A percentile compares a stretch with the other conserved stretches of the same genome.
These are phyloP conservation scores for Helogale parvula DNA, from an alignment of 2,113 vertebrate genomes.

Conservation along the genomic window DNA sequence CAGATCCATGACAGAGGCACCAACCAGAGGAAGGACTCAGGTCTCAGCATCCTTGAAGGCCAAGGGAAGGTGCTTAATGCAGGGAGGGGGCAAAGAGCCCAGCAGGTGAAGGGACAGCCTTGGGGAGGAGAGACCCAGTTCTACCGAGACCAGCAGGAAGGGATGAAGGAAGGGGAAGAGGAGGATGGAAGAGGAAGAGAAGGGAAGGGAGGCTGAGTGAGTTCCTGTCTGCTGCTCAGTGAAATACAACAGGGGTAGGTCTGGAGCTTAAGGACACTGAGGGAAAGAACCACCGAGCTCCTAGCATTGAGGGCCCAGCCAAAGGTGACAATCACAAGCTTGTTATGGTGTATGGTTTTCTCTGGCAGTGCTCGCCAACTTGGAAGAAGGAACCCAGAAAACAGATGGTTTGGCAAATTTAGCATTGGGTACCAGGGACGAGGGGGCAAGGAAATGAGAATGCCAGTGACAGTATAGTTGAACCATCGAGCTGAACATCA, in stretches of 20 bases:
- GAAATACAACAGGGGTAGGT: background rate
- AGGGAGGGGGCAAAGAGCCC: background rate
- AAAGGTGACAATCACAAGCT: background rate
- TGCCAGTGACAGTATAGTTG: background rate
- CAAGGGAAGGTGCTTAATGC: background rate
- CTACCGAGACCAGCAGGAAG: background rate
- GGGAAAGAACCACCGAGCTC: background rate
- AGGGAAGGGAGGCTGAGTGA: background rate
- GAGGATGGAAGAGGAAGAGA: background rate
- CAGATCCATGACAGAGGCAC: background rate
- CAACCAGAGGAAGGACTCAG: background rate
- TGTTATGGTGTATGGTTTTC: background rate
- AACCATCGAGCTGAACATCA: background rate
- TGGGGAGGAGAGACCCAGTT: background rate
- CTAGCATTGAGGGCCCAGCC: background rate
- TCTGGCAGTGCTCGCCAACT: background rate
- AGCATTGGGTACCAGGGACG: background rate
- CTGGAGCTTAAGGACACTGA: background rate
- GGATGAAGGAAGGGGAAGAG: background rate
- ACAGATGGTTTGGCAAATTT: background rate
- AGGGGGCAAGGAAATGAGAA: background rate
- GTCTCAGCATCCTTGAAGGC: background rate
- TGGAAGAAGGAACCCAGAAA: background rate
- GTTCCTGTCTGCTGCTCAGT: background rate
- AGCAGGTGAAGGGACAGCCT: background rate